These are phyloP conservation scores for Protobothrops mucrosquamatus DNA, from an alignment of 2,113 vertebrate species.

Conservation along the genomic window DNA sequence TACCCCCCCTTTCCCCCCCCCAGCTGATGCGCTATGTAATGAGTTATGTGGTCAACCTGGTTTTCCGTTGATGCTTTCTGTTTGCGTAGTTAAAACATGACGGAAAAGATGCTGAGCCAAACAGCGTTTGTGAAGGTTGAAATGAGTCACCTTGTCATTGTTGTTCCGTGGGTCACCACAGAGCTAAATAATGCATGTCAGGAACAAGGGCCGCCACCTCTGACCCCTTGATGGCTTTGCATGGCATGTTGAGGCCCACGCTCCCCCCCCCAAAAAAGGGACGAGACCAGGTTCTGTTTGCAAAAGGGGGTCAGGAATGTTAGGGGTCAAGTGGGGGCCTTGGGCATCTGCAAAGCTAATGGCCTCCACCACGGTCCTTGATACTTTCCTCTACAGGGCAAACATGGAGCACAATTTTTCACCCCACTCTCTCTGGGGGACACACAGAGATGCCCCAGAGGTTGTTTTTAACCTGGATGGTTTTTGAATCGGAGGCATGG, in stretches of 20 bases:
- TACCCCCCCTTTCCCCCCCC: too few species aligned
- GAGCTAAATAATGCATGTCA: background rate
- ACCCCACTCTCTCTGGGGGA: too few species aligned
- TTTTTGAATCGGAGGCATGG: too few species aligned
- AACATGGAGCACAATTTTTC: background rate
- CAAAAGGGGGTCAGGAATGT: background rate
- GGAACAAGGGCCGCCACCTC: background rate
- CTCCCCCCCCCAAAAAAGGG: fast-evolving
- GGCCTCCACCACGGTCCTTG: background rate
- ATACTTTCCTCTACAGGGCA: background rate
- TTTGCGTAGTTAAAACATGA: background rate
- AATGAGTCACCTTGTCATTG: background rate
- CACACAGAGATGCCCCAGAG: too few species aligned
- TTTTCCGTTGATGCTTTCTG: background rate
- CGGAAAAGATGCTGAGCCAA: background rate
- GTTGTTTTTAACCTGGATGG: too few species aligned
- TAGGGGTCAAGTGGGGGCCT: background rate
- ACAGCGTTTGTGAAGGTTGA: background rate
- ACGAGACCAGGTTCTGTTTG: background rate
- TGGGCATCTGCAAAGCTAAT: background rate
- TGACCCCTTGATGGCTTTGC: background rate
- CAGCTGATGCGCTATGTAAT: background rate
- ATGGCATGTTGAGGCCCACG: background rate
- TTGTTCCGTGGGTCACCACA: background rate
- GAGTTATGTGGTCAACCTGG: background rate